Percentiles rank a stretch among this genome's conserved stretches.
phyloP scores from a whole-genome alignment of 2,797 vertebrate genomes.

The Enteromius viviparus region DNA sequence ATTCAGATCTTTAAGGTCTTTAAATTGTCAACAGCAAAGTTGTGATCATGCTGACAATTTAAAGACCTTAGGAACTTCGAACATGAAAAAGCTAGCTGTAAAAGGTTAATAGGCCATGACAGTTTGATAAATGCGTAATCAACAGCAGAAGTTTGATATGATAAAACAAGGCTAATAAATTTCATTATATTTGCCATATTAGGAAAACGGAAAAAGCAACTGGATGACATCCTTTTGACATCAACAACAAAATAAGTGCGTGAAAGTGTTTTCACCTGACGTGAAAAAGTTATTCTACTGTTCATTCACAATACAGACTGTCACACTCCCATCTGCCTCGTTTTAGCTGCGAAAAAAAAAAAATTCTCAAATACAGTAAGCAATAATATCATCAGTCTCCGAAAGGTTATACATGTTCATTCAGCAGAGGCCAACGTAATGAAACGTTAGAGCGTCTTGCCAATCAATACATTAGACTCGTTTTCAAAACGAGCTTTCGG shows the following conservation, averaged over 20 bases:
- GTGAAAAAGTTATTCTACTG: not conserved
- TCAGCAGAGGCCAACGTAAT: conserved; percentile 58
- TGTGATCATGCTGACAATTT: not conserved
- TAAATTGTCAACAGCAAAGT: not conserved
- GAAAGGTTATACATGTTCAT: conserved; percentile 54
- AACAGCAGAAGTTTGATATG: not conserved
- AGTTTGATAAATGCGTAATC: not conserved
- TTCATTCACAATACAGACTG: not conserved
- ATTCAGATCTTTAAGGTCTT: not conserved
- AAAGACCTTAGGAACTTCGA: not conserved
- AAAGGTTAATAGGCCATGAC: not conserved
- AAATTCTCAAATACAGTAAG: conserved; percentile 40
- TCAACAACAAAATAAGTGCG: not conserved
- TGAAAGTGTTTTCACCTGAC: not conserved
- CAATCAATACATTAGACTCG: conserved; percentile 61
- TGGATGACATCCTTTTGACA: not conserved
- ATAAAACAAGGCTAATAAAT: not conserved
- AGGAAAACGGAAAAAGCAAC: not conserved
- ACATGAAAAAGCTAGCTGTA: not conserved
- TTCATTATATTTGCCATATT: not conserved
- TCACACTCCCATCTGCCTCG: not conserved
- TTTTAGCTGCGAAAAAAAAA: not conserved
- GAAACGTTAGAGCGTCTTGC: conserved; percentile 59
- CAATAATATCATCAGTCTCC: conserved; percentile 51
- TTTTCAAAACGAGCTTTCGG: conserved; percentile 58